phyloP scores from a whole-genome alignment of 2,888 invertebrate genomes.

The Netelia fuscicornis region DNA sequence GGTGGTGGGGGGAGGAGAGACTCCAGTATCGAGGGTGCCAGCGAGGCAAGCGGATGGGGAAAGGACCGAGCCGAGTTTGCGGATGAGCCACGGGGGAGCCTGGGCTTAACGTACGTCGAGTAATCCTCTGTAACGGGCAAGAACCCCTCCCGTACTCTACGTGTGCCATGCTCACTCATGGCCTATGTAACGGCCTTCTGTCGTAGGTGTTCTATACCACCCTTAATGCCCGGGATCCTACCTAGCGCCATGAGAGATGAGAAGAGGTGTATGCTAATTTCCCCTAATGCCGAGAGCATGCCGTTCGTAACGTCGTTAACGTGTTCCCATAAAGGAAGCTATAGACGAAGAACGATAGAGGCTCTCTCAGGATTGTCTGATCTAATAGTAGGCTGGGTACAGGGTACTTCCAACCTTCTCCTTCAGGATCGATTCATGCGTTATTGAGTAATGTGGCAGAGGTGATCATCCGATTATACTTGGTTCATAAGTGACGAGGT shows the following conservation, averaged over 20 bases:
- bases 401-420: not conserved
- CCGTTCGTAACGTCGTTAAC: constrained; percentile 72
- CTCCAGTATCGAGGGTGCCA: constrained; percentile 15
- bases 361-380: constrained; percentile 21
- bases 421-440: constrained; percentile 26
- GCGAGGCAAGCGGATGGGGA: constrained; percentile 48
- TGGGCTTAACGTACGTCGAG: constrained; percentile 67
- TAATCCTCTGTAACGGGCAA: constrained; percentile 72
- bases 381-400: not conserved
- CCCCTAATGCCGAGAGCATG: constrained; percentile 67
- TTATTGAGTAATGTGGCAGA: not conserved
- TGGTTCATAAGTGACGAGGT: too few species aligned
- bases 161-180: constrained; percentile 47
- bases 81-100: constrained; percentile 64
- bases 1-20: constrained; percentile 36
- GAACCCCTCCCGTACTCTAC: constrained; percentile 37
- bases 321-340: constrained; percentile 16
- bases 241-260: constrained; percentile 52
- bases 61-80: constrained; percentile 54
- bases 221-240: constrained; percentile 21
- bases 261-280: constrained; percentile 72
- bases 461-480: too few species aligned
- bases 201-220: constrained; percentile 31
- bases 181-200: constrained; percentile 37
- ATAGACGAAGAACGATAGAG: constrained; percentile 19